phyloP scores from a whole-genome alignment of 2,113 vertebrate species.

The Ahaetulla prasina region DNA sequence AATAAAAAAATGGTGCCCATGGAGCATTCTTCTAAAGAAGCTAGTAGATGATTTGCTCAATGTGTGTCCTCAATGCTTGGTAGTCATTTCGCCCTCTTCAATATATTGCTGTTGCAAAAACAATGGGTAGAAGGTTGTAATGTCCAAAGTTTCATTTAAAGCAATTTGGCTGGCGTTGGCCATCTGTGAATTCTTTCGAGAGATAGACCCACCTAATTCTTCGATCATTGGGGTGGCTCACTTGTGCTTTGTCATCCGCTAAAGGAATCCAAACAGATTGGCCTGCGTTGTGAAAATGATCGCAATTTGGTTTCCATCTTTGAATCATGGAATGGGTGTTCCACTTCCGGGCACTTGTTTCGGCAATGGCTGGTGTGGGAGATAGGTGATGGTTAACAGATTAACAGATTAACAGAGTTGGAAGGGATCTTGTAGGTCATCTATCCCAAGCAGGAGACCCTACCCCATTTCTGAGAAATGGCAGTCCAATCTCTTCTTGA shows the following conservation, averaged over 20 bases:
- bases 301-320: not conserved
- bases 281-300: not conserved
- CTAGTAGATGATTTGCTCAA: not conserved
- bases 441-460: no score
- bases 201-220: not conserved
- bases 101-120: not conserved
- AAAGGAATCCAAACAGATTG: not conserved
- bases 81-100: conserved; percentile 25
- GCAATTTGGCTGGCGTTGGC: not conserved
- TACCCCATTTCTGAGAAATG: no score
- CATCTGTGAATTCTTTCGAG: not conserved
- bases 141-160: not conserved
- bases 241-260: not conserved
- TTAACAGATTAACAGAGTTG: no score
- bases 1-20: conserved; percentile 18
- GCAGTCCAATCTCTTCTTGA: no score
- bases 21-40: conserved; percentile 35
- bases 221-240: not conserved
- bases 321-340: not conserved
- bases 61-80: not conserved
- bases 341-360: not conserved
- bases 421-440: no score
- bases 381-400: no score
- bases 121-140: conserved; percentile 15
- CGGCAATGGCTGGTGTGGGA: not conserved